Evolutionary conservation across 2,113 vertebrate species (phyloP).

Genomic region (Grammomys dolichurus): DNA sequence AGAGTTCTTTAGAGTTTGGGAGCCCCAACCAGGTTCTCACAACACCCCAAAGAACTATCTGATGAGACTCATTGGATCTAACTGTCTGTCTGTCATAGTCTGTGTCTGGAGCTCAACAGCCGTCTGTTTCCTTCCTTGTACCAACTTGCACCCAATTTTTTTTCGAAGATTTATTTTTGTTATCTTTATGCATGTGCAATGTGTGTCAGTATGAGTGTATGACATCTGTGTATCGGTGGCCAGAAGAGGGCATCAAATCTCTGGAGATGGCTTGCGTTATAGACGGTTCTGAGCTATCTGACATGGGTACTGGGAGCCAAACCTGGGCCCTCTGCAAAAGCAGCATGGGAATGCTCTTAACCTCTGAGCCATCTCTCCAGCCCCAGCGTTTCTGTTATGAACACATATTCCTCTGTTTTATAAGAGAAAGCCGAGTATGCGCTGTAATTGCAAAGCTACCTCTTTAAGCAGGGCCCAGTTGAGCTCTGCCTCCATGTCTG

Average conservation of each 20-base stretch:
- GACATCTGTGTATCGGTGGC: neutral
- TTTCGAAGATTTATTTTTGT: neutral
- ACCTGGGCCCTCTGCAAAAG: neutral
- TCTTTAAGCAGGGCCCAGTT: no score
- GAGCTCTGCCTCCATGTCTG: no score
- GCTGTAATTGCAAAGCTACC: neutral
- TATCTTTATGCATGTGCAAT: neutral
- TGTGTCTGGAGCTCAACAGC: fast-evolving
- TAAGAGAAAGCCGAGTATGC: neutral
- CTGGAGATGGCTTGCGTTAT: neutral
- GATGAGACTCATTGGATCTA: neutral
- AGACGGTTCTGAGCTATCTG: neutral
- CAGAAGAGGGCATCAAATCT: neutral
- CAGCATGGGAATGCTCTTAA: neutral
- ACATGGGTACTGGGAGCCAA: neutral
- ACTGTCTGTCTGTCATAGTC: neutral
- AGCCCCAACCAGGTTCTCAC: neutral
- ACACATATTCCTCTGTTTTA: neutral
- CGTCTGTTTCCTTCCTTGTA: neutral
- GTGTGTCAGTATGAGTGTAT: no score
- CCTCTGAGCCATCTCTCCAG: neutral
- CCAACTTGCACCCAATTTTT: neutral
- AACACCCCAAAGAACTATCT: neutral
- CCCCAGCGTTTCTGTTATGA: neutral
- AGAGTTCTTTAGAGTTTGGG: neutral